A percentile compares a stretch with the other conserved stretches of the same genome.
Evolutionary conservation across 1,140 invertebrate species (phyloP).

Genomic region (Pseudomyrmex gracilis): DNA sequence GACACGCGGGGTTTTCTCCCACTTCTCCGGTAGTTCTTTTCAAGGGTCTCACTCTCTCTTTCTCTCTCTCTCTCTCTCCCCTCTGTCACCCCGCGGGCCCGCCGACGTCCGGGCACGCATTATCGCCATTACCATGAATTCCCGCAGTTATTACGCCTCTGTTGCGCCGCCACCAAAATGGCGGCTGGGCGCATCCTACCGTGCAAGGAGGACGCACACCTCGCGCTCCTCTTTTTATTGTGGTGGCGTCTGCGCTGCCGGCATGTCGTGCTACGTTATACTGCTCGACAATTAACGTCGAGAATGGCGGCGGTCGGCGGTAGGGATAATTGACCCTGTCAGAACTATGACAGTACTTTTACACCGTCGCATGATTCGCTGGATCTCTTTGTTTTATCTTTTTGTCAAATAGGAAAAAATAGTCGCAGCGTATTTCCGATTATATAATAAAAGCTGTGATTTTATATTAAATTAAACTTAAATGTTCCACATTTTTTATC

Average conservation of each 20-base stretch:
- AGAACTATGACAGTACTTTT: constrained; percentile 61
- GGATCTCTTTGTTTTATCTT: constrained; percentile 24
- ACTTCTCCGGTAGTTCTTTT: constrained; percentile 51
- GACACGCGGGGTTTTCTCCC: constrained; percentile 73
- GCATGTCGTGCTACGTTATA: constrained; percentile 43
- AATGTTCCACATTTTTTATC: background rate
- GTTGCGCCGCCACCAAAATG: constrained; percentile 78
- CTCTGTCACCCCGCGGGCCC: constrained; percentile 59
- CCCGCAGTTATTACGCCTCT: constrained; percentile 78
- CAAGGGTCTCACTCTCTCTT: constrained; percentile 35
- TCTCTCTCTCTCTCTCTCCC: background rate
- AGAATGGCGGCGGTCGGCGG: constrained; percentile 31
- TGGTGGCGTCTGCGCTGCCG: constrained; percentile 51
- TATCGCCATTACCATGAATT: constrained; percentile 78
- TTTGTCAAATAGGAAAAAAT: background rate
- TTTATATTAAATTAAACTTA: constrained; percentile 30
- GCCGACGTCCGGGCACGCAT: constrained; percentile 64
- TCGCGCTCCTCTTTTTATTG: constrained; percentile 40
- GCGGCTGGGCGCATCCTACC: constrained; percentile 70
- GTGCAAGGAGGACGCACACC: constrained; percentile 62
- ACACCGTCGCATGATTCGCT: constrained; percentile 40
- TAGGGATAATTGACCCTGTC: constrained; percentile 60
- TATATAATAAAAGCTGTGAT: background rate
- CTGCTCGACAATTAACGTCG: constrained; percentile 60
- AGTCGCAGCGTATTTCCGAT: constrained; percentile 13